A percentile compares a stretch with the other conserved stretches of the same genome.
Evolutionary conservation across 1,140 invertebrate genomes (phyloP).

Genomic region (Sitophilus oryzae): DNA sequence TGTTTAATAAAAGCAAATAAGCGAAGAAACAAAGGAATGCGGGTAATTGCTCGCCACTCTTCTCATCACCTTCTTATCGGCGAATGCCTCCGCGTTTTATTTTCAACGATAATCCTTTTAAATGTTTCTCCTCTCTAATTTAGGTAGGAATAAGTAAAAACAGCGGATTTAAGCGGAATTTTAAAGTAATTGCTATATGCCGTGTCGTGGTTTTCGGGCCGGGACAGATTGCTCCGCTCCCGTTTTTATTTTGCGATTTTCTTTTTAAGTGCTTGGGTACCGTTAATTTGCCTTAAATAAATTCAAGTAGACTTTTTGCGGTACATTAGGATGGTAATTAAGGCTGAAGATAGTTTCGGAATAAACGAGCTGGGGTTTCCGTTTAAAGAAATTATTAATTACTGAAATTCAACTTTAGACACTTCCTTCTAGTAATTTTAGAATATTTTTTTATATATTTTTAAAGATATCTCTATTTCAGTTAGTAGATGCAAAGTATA

Average conservation of each 20-base stretch:
- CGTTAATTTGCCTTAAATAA: not conserved
- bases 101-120: constrained; percentile 20
- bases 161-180: constrained; percentile 2
- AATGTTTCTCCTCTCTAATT: constrained; percentile 19
- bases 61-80: constrained; percentile 18
- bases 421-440: no score
- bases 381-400: no score
- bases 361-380: no score
- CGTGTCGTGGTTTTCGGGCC: not conserved
- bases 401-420: no score
- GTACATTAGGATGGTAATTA: no score
- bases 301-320: no score
- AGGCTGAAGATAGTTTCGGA: no score
- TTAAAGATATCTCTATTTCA: no score
- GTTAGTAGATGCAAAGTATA: no score
- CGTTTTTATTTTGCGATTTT: no score
- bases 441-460: no score
- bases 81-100: constrained; percentile 11
- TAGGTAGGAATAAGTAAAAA: constrained; percentile 17
- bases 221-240: not conserved
- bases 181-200: constrained; percentile 2
- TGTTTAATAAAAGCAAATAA: constrained; percentile 17
- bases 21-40: constrained; percentile 19
- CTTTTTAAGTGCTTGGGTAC: no score
- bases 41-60: constrained; percentile 10